Base-by-base conservation (phyloP, 2,113 vertebrate species). In the Macquaria ambigua region DNA sequence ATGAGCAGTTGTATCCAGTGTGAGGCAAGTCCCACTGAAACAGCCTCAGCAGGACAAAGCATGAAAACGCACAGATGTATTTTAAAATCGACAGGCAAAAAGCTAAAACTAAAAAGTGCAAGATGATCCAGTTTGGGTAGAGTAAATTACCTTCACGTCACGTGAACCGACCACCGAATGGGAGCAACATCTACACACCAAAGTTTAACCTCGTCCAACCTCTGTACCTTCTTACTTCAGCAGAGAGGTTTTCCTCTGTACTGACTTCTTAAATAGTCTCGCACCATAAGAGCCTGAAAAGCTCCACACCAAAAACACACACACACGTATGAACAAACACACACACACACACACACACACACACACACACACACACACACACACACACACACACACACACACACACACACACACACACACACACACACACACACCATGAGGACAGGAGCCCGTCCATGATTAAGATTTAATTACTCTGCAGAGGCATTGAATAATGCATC, bases 391-490 rank as follows among this genome's bases (percentile, higher is more conserved):
- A 67, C 53, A 70, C 11, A 79, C 21, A 52, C 50, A 34, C 23
- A 71, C 69, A 77, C 63, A 74, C 4, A 64, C 37, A 66, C 61
- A 68, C 48, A 70, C 61, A 43, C 28, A 77, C 18, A 53, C 43
- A 43, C 11, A 82, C 43, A 69, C 63, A 28, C 64, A 31, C 28
- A n/a, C 81, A 73, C 37, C 85, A 79, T 39, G 73, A 84, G 64
- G 89, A 90, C 83, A 86, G 87, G 76, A 70, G 90, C 79, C 77
- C 34, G 71, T 86, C 82, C 84, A 87, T 78, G 89, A 94, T 95
- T 94, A 95, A 95, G 90, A 94, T 95, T 95, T 94, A 94, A 95
- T 95, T 95, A 93, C 90, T 77, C 88, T 84, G 93, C 88, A 92
- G 85, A 90, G 83, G 89, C 37, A 18, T 48, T 96, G 85, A 96